A percentile compares a stretch with the other conserved stretches of the same genome.
These are phyloP conservation scores for Dasypolia templi DNA, from an alignment of 2,888 invertebrate species.

Conservation along the genomic window DNA sequence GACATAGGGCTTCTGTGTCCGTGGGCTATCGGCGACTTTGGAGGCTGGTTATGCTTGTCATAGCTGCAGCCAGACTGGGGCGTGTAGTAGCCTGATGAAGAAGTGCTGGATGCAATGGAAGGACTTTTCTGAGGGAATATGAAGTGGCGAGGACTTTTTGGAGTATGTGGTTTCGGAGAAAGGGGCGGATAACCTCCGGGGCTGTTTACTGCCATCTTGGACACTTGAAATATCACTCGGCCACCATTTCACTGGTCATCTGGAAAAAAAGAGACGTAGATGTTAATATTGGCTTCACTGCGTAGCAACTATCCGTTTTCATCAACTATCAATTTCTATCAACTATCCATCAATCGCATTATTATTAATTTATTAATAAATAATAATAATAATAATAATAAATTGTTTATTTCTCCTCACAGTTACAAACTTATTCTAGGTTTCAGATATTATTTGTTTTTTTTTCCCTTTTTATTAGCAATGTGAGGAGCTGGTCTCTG, in stretches of 20 bases:
- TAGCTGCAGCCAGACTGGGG: slow-evolving; percentile 89
- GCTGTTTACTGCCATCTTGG: slow-evolving; percentile 90
- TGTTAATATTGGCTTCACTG: slow-evolving; percentile 20
- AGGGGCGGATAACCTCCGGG: slow-evolving; percentile 90
- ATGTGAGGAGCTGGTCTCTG: too few species aligned
- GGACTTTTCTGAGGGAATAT: slow-evolving; percentile 90
- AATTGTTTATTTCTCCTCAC: too few species aligned
- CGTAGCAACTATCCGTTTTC: slow-evolving; percentile 1
- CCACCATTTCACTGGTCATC: slow-evolving; percentile 78
- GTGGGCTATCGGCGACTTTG: slow-evolving; percentile 89
- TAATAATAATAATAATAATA: too few species aligned
- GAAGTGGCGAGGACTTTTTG: slow-evolving; percentile 90
- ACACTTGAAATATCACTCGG: slow-evolving; percentile 66
- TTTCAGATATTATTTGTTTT: too few species aligned
- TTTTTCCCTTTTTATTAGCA: too few species aligned
- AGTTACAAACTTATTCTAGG: too few species aligned
- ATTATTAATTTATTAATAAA: slow-evolving; percentile 55
- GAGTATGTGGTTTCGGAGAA: slow-evolving; percentile 90
- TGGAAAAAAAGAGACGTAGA: slow-evolving; percentile 75
- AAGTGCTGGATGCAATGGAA: slow-evolving; percentile 88
- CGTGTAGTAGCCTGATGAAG: slow-evolving; percentile 90
- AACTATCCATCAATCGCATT: not conserved
- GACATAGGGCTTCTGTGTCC: slow-evolving; percentile 91
- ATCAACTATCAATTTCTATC: too few species aligned
- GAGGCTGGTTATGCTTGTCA: slow-evolving; percentile 85